Base-by-base conservation (phyloP, 2,888 invertebrate genomes). In the Chrysina gloriosa region DNA sequence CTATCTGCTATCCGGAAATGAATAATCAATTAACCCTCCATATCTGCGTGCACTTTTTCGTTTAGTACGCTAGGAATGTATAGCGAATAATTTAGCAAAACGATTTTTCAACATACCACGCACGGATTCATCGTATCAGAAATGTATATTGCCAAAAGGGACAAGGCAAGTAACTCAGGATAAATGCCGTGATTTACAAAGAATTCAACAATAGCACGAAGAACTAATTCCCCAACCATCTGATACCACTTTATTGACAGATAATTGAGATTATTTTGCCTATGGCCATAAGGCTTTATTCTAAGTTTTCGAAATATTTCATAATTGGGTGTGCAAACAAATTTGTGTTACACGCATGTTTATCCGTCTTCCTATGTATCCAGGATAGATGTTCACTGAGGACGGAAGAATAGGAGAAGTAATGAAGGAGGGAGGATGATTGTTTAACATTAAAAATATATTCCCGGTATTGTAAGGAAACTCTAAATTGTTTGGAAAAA, bases 111-210 rank as follows among this genome's bases (percentile, higher is more conserved):
- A 23, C 23, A 48, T 25, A 6, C 48, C 21, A 11, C 48, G 25
- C 25, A 23, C 23, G 48, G 25, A 48, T 25, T 31, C 52, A 52
- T 14, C 42, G 42, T 42, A 61, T 11, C 42, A 42, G 45, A 42
- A 61, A 61, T 61, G 42, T 27, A 34, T 67, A 67, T 61, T 29
- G 66, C 69, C 67, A 21, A 42, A 42, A 63, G 69, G 67, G 69
- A 69, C 69, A 65, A 56, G 67, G 31, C 67, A 69, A 69, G 69
- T 69, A 69, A 69, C 67, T 63, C 63, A 56, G 52, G 54, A 27
- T 34, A 61, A 65, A 58, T 45, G 31, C 63, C 34, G 54, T 39
- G 63, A 66, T 69, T 69, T 67, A 52, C 48, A 56, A 69, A 63
- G 69, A 69, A 68, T 54, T 39, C 47, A 47, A 68, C 67, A 58